Conservation (phyloP, 2,113 vertebrate species). For the Fulica atra region DNA sequence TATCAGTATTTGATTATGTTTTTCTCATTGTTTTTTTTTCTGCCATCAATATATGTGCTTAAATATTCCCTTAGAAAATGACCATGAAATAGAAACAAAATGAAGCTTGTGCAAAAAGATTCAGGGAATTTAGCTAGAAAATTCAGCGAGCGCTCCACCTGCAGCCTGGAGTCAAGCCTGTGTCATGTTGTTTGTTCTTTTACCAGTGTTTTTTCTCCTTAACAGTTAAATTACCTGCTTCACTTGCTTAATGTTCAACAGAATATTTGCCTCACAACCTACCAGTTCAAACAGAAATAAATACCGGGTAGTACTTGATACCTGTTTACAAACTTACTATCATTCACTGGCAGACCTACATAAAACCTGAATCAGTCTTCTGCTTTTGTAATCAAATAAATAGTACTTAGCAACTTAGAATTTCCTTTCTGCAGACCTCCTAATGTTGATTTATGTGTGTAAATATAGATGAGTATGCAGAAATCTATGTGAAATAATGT, state of each 20-base stretch:
- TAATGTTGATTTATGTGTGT: neutral
- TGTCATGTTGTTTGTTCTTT: neutral
- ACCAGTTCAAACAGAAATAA: neutral
- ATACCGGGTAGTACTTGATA: neutral
- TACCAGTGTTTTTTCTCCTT: fast-evolving
- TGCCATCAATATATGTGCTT: neutral
- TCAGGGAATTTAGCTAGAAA: neutral
- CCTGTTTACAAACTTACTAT: neutral
- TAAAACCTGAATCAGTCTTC: neutral
- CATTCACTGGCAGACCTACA: neutral
- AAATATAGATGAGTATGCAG: neutral
- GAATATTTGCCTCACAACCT: neutral
- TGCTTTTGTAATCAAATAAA: neutral
- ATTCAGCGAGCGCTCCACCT: neutral
- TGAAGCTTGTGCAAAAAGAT: neutral
- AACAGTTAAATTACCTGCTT: neutral
- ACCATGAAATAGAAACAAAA: neutral
- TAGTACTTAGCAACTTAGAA: neutral
- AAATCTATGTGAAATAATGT: neutral
- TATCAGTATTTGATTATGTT: neutral
- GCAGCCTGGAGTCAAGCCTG: neutral
- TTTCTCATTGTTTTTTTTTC: neutral
- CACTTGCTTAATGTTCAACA: neutral
- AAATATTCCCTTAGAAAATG: neutral
- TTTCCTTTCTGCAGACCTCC: neutral